These are phyloP conservation scores for Drosophila ustulata DNA, from an alignment of 2,888 invertebrate genomes.

Conservation along the genomic window DNA sequence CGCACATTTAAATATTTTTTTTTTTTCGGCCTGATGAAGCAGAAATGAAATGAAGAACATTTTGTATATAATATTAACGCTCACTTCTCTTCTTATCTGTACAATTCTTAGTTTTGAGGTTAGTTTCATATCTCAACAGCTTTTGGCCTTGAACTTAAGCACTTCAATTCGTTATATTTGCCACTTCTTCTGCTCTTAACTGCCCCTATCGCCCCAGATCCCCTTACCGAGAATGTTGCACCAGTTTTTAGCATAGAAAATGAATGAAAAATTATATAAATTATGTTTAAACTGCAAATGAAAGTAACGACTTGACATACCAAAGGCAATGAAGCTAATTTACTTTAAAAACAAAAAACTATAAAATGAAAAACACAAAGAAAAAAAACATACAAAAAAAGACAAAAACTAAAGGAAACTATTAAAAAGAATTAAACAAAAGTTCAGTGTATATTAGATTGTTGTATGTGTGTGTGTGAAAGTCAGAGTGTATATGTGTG, in stretches of 20 bases:
- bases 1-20: slow-evolving; percentile 39
- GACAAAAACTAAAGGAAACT: slow-evolving; percentile 39
- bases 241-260: slow-evolving; percentile 30
- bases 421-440: slow-evolving; percentile 15
- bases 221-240: slow-evolving; percentile 40
- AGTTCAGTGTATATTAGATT: slow-evolving; percentile 56
- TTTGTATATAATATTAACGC: slow-evolving; percentile 9
- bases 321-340: slow-evolving; percentile 73
- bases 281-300: slow-evolving; percentile 19
- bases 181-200: slow-evolving; percentile 33
- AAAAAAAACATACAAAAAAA: slow-evolving; percentile 8
- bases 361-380: slow-evolving; percentile 8
- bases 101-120: slow-evolving; percentile 4
- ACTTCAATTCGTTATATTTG: slow-evolving; percentile 34
- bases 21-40: slow-evolving; percentile 13
- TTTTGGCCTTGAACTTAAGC: slow-evolving; percentile 28
- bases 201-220: slow-evolving; percentile 10
- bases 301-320: slow-evolving; percentile 46
- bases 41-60: background rate
- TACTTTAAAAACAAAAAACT: slow-evolving; percentile 54
- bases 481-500: slow-evolving; percentile 10
- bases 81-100: slow-evolving; percentile 15
- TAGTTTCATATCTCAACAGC: slow-evolving; percentile 9
- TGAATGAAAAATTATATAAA: slow-evolving; percentile 32
- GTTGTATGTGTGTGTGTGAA: slow-evolving; percentile 27